Evolutionary conservation across 2,113 vertebrate species (phyloP).

Genomic region (Rhabdornis inornatus): DNA sequence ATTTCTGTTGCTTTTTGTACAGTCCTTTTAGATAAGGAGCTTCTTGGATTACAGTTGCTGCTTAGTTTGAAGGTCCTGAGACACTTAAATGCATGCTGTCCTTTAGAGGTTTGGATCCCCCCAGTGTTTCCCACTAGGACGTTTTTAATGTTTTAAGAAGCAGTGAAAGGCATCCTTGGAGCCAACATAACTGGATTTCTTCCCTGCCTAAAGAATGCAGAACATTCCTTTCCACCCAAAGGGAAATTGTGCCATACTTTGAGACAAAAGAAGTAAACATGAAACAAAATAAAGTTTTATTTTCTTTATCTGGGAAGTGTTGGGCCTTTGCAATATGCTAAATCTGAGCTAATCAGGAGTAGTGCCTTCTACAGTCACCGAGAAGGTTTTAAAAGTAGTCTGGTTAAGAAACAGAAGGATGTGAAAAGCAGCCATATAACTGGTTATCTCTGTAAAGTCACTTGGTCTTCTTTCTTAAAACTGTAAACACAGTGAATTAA

Average conservation of each 20-base stretch:
- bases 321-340: too few species aligned
- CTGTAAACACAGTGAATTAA: background rate
- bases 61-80: background rate
- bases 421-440: background rate
- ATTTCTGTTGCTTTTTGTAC: background rate
- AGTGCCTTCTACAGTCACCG: background rate
- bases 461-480: background rate
- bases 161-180: slow-evolving; percentile 18
- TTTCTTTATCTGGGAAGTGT: background rate
- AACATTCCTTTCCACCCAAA: background rate
- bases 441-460: background rate
- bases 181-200: slow-evolving; percentile 19
- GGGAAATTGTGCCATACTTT: background rate
- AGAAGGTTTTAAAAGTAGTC: background rate
- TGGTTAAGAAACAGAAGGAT: background rate
- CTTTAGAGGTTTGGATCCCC: background rate
- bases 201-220: slow-evolving; percentile 16
- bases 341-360: too few species aligned
- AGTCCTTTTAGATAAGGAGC: background rate
- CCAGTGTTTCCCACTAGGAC: background rate
- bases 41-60: slow-evolving; percentile 15
- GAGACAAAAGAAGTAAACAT: slow-evolving; percentile 23
- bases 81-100: background rate
- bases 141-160: slow-evolving; percentile 20
- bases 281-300: background rate